These are phyloP conservation scores for Taphrorychus bicolor DNA, from an alignment of 2,888 invertebrate genomes.

Conservation along the genomic window DNA sequence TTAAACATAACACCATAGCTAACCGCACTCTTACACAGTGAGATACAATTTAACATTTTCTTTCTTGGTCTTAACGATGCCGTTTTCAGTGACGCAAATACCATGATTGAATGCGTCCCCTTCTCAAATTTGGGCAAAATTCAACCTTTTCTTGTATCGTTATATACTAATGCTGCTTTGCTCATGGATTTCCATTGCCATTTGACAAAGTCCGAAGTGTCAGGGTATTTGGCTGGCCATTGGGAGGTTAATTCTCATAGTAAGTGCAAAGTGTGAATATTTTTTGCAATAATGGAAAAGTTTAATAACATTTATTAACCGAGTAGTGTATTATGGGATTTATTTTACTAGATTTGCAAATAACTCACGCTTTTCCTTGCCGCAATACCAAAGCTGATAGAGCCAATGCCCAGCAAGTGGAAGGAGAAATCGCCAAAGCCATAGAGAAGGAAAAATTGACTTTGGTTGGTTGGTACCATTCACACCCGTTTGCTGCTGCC, in stretches of 20 bases:
- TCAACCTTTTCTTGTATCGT: slow-evolving; percentile 89
- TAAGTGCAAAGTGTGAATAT: slow-evolving; percentile 59
- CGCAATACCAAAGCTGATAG: slow-evolving; percentile 81
- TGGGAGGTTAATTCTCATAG: slow-evolving; percentile 96
- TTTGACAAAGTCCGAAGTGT: slow-evolving; percentile 90
- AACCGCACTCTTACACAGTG: slow-evolving; percentile 80
- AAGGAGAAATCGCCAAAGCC: slow-evolving; percentile 81
- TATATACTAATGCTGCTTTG: slow-evolving; percentile 85
- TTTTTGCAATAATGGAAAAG: not conserved
- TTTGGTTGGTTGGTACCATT: slow-evolving; percentile 95
- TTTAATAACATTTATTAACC: slow-evolving; percentile 49
- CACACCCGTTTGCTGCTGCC: slow-evolving; percentile 87
- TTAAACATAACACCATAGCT: slow-evolving; percentile 77
- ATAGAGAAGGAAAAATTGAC: slow-evolving; percentile 84
- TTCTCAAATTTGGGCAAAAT: slow-evolving; percentile 88
- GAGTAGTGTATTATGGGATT: too few relatives aligned
- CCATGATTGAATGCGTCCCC: slow-evolving; percentile 86
- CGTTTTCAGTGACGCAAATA: slow-evolving; percentile 83
- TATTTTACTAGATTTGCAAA: slow-evolving; percentile 87
- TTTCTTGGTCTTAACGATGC: not conserved
- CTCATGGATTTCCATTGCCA: slow-evolving; percentile 94
- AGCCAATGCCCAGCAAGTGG: slow-evolving; percentile 77
- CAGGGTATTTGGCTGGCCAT: slow-evolving; percentile 93
- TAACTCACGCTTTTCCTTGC: slow-evolving; percentile 90
- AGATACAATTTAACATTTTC: slow-evolving; percentile 53